Base-by-base conservation (phyloP, 2,113 vertebrate genomes). In the Nycticebus coucang region DNA sequence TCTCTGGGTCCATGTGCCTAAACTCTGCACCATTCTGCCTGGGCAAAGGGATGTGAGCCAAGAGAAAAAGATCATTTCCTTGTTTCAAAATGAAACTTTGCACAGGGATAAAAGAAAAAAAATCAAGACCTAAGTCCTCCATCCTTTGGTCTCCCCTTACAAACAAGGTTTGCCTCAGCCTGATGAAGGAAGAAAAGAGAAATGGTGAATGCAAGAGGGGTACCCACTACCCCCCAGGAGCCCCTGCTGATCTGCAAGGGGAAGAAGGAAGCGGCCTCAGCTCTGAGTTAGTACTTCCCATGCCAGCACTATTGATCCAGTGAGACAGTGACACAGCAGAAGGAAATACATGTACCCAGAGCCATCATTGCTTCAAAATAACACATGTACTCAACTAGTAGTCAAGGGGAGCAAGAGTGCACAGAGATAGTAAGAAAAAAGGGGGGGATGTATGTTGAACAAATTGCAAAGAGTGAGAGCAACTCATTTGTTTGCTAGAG, bases 241-340 rank as follows among this genome's bases (percentile, higher is more conserved):
- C 59, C n/a, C 9, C 18, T 57, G 41, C 83, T 77, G 7, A 22
- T 93, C 71, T 71, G 41, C 81, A 78, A 55, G 74, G 71, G 62
- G 74, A 80, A 66, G 66, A 55, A 82, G 37, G n/a, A 90, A 92
- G 88, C 88, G 80, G 95, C 77, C 81, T 81, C 89, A 85, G 60
- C 78, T 96, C 81, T 24, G n/a, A 87, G 87, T 96, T 92, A 97
- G 96, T 93, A 71, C 68, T 93, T 96, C 90, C 93, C 30, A 3
- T 37, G 96, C 95, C 93, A 95, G 60, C 60, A 83, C 68, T 91
- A 96, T 91, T 86, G 97, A 97, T 96, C 93, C 45, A 82, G 55
- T 5, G 89, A 97, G 96, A 94, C 81, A 69, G 95, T 97, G 97
- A 98, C 81, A 69, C 86, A 95, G 97, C 97, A 98, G 92, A 95